Conservation (phyloP, 2,888 invertebrate genomes). For the Papilio demoleus region DNA sequence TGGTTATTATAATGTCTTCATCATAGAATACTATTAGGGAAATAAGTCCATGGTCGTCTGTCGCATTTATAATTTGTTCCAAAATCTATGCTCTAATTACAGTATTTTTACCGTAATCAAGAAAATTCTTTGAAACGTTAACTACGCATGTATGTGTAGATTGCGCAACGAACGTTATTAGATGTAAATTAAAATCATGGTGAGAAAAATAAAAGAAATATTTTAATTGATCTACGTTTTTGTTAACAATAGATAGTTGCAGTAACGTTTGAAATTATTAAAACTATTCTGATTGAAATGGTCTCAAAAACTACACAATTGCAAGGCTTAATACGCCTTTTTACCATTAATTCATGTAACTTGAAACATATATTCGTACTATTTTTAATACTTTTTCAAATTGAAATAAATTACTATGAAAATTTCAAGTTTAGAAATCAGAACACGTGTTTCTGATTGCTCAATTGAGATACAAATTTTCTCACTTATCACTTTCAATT, state of each 20-base stretch:
- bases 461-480: conserved; percentile 38
- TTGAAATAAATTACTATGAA: too few relatives aligned
- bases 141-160: conserved; percentile 13
- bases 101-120: conserved; percentile 24
- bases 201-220: neutral
- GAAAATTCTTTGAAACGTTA: conserved; percentile 2
- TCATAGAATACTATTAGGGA: conserved; percentile 31
- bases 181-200: neutral
- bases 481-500: conserved; percentile 39
- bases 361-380: too few relatives aligned
- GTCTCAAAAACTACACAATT: neutral
- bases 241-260: neutral
- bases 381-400: too few relatives aligned
- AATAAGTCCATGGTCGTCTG: conserved; percentile 37
- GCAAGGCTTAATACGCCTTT: too few relatives aligned
- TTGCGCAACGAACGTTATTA: conserved; percentile 2
- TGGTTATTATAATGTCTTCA: conserved; percentile 34
- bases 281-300: neutral
- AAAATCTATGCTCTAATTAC: conserved; percentile 18
- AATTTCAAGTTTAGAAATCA: conserved; percentile 27
- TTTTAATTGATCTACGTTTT: conserved; percentile 7
- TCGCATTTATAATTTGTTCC: conserved; percentile 25
- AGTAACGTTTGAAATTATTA: neutral
- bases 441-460: conserved; percentile 30
- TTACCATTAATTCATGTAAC: too few relatives aligned